These are phyloP conservation scores for Synaphobranchus kaupii DNA, from an alignment of 2,797 vertebrate species.

Conservation along the genomic window DNA sequence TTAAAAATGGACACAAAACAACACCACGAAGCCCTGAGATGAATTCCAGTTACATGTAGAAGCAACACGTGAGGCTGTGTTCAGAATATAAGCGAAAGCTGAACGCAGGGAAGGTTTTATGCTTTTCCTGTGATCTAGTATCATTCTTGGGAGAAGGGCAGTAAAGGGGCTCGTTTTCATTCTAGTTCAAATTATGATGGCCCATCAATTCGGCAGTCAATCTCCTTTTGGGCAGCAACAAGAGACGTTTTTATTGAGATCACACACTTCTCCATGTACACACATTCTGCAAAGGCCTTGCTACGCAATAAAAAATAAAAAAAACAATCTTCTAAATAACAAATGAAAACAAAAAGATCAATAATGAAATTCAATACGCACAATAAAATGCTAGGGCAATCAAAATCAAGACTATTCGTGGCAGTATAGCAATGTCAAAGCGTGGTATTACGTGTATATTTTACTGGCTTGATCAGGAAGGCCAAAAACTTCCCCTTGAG, in stretches of 20 bases:
- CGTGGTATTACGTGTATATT: neutral
- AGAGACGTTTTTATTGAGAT: conserved; percentile 6
- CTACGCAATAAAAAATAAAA: neutral
- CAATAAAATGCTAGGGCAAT: neutral
- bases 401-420: neutral
- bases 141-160: conserved; percentile 38
- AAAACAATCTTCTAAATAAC: conserved; percentile 12
- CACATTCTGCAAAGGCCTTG: neutral
- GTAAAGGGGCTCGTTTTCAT: conserved; percentile 50
- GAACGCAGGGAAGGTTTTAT: neutral
- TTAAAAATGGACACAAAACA: conserved; percentile 44
- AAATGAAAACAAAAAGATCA: conserved; percentile 12
- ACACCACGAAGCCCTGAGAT: conserved; percentile 45
- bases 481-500: neutral
- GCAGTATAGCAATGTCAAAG: neutral
- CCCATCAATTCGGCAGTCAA: neutral
- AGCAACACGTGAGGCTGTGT: conserved; percentile 40
- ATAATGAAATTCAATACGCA: conserved; percentile 7
- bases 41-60: conserved; percentile 34
- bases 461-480: neutral
- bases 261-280: neutral
- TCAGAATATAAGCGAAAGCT: conserved; percentile 54
- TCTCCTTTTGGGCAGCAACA: neutral
- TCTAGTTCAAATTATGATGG: conserved; percentile 60
- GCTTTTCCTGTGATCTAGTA: neutral